A percentile compares a stretch with the other conserved stretches of the same genome.
These are phyloP conservation scores for Uropsilus gracilis DNA, from an alignment of 2,113 vertebrate genomes.

Conservation along the genomic window DNA sequence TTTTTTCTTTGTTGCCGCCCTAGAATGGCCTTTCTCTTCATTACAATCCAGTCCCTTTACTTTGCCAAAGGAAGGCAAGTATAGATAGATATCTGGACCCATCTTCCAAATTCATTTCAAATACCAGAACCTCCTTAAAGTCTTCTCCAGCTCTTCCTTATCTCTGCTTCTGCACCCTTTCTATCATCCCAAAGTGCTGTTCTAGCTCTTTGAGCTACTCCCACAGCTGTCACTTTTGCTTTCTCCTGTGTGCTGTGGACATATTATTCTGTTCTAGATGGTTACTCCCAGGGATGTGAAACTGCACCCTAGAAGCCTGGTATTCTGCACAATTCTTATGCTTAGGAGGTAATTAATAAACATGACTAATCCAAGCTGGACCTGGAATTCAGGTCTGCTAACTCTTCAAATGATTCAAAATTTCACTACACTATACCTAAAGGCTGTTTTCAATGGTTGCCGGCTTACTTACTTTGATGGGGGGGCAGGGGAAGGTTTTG, in stretches of 20 bases:
- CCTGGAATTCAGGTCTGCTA: background rate
- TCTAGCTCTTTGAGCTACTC: background rate
- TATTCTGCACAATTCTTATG: background rate
- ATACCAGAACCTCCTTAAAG: background rate
- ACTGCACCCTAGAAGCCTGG: background rate
- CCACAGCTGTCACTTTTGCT: background rate
- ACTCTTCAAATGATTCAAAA: background rate
- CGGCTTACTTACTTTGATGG: background rate
- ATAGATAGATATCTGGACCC: background rate
- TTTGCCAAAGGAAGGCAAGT: background rate
- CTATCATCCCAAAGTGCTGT: background rate
- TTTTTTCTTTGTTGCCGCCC: background rate
- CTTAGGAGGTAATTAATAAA: background rate
- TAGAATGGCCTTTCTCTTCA: background rate
- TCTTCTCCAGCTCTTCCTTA: too few species aligned
- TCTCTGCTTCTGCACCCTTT: fast-evolving
- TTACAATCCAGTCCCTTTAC: background rate
- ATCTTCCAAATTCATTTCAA: background rate
- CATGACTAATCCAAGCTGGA: background rate
- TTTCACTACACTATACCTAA: background rate
- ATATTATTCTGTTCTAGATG: background rate
- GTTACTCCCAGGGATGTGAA: background rate
- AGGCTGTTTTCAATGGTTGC: too few species aligned
- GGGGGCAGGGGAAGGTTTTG: too few species aligned
- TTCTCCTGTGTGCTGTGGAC: fast-evolving